Evolutionary conservation across 2,888 invertebrate species (phyloP).

Genomic region (Mimas tiliae): DNA sequence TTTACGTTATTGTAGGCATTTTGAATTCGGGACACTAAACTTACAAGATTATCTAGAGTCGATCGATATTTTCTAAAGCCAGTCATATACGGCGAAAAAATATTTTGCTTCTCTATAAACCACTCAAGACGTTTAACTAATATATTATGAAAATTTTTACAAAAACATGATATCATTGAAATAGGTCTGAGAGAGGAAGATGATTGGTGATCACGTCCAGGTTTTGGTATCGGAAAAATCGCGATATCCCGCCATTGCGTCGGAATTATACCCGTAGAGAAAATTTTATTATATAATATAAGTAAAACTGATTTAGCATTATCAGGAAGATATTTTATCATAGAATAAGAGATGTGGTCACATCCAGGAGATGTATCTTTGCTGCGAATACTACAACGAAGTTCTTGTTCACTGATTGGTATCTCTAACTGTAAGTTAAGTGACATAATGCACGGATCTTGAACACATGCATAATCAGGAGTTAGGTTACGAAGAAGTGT

Average conservation of each 20-base stretch:
- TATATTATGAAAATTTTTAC: constrained; percentile 35
- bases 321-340: constrained; percentile 31
- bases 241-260: constrained; percentile 36
- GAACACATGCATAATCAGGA: background rate
- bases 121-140: constrained; percentile 33
- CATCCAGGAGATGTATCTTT: background rate
- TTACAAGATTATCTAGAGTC: constrained; percentile 30
- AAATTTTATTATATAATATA: constrained; percentile 29
- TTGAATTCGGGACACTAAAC: constrained; percentile 31
- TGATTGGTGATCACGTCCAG: constrained; percentile 16
- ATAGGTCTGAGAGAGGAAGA: constrained; percentile 33
- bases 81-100: constrained; percentile 23
- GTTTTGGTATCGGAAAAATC: constrained; percentile 39
- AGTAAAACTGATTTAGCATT: constrained; percentile 25
- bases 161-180: constrained; percentile 34
- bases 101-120: constrained; percentile 30
- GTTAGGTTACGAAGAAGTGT: background rate
- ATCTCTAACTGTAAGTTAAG: no score
- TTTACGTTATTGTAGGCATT: constrained; percentile 45
- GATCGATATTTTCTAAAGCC: constrained; percentile 34
- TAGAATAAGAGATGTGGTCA: constrained; percentile 28
- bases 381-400: background rate
- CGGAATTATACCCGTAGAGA: constrained; percentile 31
- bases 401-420: background rate
- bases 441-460: no score